Evolutionary conservation across 2,113 vertebrate genomes (phyloP).

Genomic region (Antechinus flavipes): DNA sequence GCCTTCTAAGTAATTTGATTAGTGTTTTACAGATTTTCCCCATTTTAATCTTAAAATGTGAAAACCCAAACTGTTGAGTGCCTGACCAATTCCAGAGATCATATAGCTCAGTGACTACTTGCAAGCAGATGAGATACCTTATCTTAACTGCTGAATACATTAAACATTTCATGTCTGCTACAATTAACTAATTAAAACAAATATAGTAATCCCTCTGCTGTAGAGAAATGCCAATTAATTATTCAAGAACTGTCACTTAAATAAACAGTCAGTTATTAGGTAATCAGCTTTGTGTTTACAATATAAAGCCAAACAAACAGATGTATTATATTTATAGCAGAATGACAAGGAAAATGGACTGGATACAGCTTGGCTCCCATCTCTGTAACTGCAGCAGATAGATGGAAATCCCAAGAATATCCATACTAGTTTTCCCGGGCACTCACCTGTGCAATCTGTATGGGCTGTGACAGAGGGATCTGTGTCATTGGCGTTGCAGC

Average conservation of each 20-base stretch:
- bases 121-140: neutral
- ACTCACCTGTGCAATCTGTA: constrained; percentile 95
- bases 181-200: constrained; percentile 83
- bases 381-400: neutral
- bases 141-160: constrained; percentile 16
- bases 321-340: constrained; percentile 43
- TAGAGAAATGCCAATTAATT: constrained; percentile 76
- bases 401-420: neutral
- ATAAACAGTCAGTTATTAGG: constrained; percentile 80
- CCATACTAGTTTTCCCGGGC: neutral
- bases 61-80: neutral
- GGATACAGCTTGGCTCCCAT: neutral
- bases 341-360: neutral
- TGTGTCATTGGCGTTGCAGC: constrained; percentile 98
- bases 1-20: constrained; percentile 12
- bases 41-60: constrained; percentile 4
- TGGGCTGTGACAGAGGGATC: constrained; percentile 97
- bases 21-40: neutral
- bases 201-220: constrained; percentile 70
- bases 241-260: constrained; percentile 79
- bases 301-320: constrained; percentile 72
- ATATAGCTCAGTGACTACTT: neutral
- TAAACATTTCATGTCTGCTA: constrained; percentile 56
- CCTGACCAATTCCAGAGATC: neutral
- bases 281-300: constrained; percentile 77